Evolutionary conservation across 2,888 invertebrate species (phyloP).

Genomic region (Emesis russula): DNA sequence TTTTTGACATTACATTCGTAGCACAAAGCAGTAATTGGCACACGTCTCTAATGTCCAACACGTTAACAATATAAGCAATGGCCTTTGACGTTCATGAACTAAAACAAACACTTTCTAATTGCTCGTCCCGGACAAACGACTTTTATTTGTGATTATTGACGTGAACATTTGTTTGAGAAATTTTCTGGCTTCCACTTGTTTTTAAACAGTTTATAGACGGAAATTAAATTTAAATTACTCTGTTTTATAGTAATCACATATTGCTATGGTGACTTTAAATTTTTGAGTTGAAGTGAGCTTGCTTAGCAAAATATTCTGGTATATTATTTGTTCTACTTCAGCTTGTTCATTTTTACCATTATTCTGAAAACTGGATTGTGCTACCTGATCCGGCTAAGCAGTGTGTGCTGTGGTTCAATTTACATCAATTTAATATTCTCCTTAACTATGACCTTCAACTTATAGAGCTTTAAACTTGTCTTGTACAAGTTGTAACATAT

Average conservation of each 20-base stretch:
- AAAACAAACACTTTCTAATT: conserved; percentile 23
- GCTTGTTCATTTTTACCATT: too few species aligned
- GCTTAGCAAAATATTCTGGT: too few species aligned
- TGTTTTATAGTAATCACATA: background rate
- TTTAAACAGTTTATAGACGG: background rate
- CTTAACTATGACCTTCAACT: too few species aligned
- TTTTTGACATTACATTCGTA: background rate
- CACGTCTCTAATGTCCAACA: conserved; percentile 3
- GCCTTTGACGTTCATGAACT: conserved; percentile 16
- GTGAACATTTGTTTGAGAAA: conserved; percentile 9
- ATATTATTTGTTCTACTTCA: too few species aligned
- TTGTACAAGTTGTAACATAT: too few species aligned
- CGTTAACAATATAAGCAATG: background rate
- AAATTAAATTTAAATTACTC: background rate
- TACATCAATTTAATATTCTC: too few species aligned
- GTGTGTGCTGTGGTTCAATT: too few species aligned
- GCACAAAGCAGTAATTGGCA: conserved; percentile 18
- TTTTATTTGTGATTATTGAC: conserved; percentile 6
- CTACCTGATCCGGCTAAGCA: too few species aligned
- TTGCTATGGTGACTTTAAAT: too few species aligned
- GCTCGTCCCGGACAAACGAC: background rate
- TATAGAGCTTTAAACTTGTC: too few species aligned
- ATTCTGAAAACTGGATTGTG: too few species aligned
- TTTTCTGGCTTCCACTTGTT: background rate
- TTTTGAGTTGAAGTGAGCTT: too few species aligned